Base-by-base conservation (phyloP, 2,888 invertebrate genomes). In the Uropetala carovei region DNA sequence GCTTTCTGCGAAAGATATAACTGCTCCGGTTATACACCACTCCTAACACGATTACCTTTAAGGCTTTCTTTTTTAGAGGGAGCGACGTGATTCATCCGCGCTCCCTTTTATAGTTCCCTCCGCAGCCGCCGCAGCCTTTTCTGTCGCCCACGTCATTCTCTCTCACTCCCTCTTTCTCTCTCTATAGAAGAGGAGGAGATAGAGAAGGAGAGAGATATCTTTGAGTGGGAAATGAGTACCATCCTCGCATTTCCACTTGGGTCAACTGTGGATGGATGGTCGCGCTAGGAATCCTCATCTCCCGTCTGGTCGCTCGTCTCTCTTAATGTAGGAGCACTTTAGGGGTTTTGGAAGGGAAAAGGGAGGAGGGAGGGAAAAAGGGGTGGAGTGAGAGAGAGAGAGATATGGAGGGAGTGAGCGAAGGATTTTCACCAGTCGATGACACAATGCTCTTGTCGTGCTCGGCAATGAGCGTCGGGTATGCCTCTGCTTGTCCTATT, bases 11-110 rank as follows among this genome's bases (percentile, higher is more conserved):
- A 3, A n/a, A 68, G 68, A n/a, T n/a, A 22, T 68, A 68, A 68
- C n/a, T 68, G n/a, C 68, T 68, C 68, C 86, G 60, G 58, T 60
- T 27, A 27, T 30, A 64, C 60, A 64, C 27, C 30, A 60, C 60
- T 60, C 64, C 89, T 89, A 89, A 89, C 64, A 64, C 89, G 64
- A 68, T 89, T 89, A 89, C n/a, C 13, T 75, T 27, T 68, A n/a
- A 56, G 43, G 89, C 18, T 89, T 86, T 86, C 18, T 89, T 86
- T 86, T 68, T 18, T 43, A 83, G 18, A n/a, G 83, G 10, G 59
- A 22, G 59, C 22, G 7, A 27, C 64, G 89, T 89, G 89, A 89
- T 89, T 89, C 89, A 89, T 89, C 60, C 57, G 18, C 14, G 18
- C 16, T 59, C 30, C 30, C 60, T 43, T 68, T 60, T 30, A 89